Evolutionary conservation across 2,888 invertebrate species (phyloP), one percentile per base, ranked within the genome.

Genomic region (Julus scandinavius): DNA sequence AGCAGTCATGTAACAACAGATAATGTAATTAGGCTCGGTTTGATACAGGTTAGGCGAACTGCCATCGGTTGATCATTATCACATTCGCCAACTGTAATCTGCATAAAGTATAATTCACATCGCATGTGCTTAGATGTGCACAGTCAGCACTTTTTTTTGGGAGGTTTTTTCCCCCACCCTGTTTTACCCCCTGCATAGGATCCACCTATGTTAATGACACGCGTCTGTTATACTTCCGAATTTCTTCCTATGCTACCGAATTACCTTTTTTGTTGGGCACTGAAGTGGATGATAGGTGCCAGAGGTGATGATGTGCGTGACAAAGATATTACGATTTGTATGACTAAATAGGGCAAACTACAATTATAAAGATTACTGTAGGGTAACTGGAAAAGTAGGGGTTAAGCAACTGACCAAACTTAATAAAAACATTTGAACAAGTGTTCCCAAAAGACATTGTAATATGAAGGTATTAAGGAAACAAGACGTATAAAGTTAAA

Each of bases 21-120:
- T 41, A 84, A 84, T 84, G 84, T 84, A 84, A 84, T 84, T 84
- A 84, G 84, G 84, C 84, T 41, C 84, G 41, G 84, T 41, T 41
- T 84, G 38, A 41, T 84, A 41, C 41, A 84, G 84, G 84, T 41
- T 58, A 58, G 38, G 84, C 41, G 20, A 84, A 84, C 84, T 84
- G 40, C 84, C 84, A 84, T 84, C 84, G 41, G 84, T 84, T 84
- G 84, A 84, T 84, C 84, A 84, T 84, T 84, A 84, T 84, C 84
- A n/a, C 84, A 11, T 58, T 58, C n/a, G n/a, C 58, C 58, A 58
- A n/a, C 58, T 58, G 15, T 15, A 58, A 58, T 58, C 58, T 58
- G 58, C 58, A 58, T 58, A n/a, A 2, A n/a, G 58, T 7, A 58
- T 58, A 58, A 58, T n/a, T 58, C 58, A 58, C n/a, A n/a, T 58